Conservation (phyloP, 2,113 vertebrate genomes). For the Callocephalon fimbriatum region DNA sequence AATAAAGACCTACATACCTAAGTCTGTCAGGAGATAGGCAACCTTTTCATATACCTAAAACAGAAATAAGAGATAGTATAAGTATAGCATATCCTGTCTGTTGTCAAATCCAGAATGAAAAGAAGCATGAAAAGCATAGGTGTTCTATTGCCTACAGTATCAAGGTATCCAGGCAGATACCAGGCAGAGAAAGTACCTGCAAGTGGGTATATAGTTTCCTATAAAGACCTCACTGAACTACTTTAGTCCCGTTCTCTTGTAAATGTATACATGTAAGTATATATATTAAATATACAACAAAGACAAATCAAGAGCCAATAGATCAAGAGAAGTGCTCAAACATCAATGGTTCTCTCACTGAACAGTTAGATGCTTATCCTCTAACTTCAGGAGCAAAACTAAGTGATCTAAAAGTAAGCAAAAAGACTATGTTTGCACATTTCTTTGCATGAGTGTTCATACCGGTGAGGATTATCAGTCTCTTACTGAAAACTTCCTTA, state of each 20-base stretch:
- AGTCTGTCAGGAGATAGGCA: conserved; percentile 93
- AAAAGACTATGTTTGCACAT: not conserved
- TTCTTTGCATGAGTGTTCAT: not conserved
- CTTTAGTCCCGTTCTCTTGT: not conserved
- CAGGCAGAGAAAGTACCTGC: not conserved
- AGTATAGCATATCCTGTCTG: not conserved
- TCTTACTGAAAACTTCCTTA: not conserved
- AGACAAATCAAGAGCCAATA: not conserved
- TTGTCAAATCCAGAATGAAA: not conserved
- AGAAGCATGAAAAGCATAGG: not conserved
- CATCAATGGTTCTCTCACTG: rapidly evolving
- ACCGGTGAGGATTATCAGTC: not conserved
- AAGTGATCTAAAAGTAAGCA: not conserved
- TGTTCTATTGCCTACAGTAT: not conserved
- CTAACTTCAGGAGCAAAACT: not conserved
- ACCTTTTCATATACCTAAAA: conserved; percentile 96
- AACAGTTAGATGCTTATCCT: not conserved
- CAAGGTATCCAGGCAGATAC: not conserved
- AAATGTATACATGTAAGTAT: not conserved
- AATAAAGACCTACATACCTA: conserved; percentile 82
- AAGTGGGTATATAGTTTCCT: not conserved
- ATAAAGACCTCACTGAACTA: not conserved
- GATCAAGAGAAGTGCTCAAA: not conserved
- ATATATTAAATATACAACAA: not conserved
- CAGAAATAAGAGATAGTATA: not conserved